Percentiles rank a stretch among this genome's conserved stretches.
phyloP scores from a whole-genome alignment of 2,797 vertebrate genomes.

The Moxostoma hubbsi region DNA sequence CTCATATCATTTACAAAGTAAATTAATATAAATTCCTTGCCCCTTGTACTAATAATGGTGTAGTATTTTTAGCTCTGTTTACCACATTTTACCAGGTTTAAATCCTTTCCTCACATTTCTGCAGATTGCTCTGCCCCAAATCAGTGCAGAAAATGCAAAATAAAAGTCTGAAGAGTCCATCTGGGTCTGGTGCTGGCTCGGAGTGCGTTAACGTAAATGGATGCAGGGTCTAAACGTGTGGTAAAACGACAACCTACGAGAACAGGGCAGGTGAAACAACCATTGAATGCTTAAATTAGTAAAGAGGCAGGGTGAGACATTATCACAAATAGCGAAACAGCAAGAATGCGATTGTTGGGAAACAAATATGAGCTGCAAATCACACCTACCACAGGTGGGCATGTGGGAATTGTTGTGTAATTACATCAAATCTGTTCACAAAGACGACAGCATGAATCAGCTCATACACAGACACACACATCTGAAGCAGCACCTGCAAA shows the following conservation, averaged over 20 bases:
- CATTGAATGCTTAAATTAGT: not conserved
- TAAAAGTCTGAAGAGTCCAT: not conserved
- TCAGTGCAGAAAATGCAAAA: not conserved
- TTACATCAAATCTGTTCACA: conserved; percentile 85
- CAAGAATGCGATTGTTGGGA: conserved; percentile 79
- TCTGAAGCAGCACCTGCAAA: conserved; percentile 59
- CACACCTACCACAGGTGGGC: conserved; percentile 83
- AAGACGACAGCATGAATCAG: conserved; percentile 80
- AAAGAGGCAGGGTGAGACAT: conserved; percentile 11
- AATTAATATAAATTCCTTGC: too few species aligned
- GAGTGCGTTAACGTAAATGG: not conserved
- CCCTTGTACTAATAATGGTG: too few species aligned
- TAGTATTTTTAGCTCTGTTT: too few species aligned
- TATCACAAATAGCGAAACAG: conserved; percentile 59
- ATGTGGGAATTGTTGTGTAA: conserved; percentile 79
- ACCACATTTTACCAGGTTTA: too few species aligned
- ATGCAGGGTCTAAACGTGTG: not conserved
- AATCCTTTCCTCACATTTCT: too few species aligned
- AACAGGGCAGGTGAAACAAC: not conserved
- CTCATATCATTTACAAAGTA: too few species aligned
- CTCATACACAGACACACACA: conserved; percentile 51
- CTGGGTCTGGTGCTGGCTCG: not conserved
- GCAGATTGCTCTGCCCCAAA: too few species aligned
- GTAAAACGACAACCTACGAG: not conserved
- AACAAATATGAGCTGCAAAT: conserved; percentile 73